phyloP scores from a whole-genome alignment of 1,140 invertebrate species.

The Leguminivora glycinivorella region DNA sequence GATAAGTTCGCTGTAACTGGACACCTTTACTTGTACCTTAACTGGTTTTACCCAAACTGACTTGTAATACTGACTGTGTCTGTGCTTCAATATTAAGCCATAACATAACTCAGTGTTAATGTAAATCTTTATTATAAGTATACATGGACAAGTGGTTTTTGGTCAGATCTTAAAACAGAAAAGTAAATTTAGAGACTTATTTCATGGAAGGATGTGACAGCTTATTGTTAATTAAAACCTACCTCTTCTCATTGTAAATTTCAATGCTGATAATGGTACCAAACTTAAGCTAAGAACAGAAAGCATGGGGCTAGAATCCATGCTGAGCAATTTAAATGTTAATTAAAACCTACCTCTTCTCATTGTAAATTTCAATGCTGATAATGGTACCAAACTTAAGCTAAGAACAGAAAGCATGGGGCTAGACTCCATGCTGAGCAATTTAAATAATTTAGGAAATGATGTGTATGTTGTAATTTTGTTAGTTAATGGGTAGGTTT shows the following conservation, averaged over 20 bases:
- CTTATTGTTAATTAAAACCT: slow-evolving; percentile 74
- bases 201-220: slow-evolving; percentile 54
- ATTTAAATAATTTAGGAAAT: slow-evolving; percentile 77
- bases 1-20: slow-evolving; percentile 77
- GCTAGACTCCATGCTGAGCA: slow-evolving; percentile 52
- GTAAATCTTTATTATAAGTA: slow-evolving; percentile 38
- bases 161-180: slow-evolving; percentile 59
- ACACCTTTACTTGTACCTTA: slow-evolving; percentile 67
- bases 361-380: slow-evolving; percentile 79
- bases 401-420: slow-evolving; percentile 61
- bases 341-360: slow-evolving; percentile 77
- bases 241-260: slow-evolving; percentile 80
- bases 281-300: slow-evolving; percentile 72
- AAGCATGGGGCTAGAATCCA: slow-evolving; percentile 48
- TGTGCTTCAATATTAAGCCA: slow-evolving; percentile 67
- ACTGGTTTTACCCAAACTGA: slow-evolving; percentile 68
- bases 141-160: slow-evolving; percentile 62
- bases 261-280: slow-evolving; percentile 76
- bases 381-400: slow-evolving; percentile 76
- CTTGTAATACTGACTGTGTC: slow-evolving; percentile 54
- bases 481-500: slow-evolving; percentile 80
- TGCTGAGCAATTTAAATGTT: slow-evolving; percentile 64
- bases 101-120: slow-evolving; percentile 58
- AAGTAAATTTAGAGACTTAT: slow-evolving; percentile 76
- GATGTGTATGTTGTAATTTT: slow-evolving; percentile 80